Conservation (phyloP, 1,140 invertebrate genomes). For the Temnothorax nylanderi region DNA sequence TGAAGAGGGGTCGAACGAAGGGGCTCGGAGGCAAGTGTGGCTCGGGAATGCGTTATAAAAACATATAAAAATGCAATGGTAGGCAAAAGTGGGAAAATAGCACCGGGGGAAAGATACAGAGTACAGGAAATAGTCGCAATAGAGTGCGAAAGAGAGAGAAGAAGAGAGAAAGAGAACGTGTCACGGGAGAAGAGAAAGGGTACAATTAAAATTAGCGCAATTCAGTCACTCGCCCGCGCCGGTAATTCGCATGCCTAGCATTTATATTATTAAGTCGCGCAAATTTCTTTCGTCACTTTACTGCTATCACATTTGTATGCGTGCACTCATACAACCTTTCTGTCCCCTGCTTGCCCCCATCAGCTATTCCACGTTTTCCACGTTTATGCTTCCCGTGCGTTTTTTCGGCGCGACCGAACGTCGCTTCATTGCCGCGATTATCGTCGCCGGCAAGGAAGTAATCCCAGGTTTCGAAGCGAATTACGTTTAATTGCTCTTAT, state of each 20-base stretch:
- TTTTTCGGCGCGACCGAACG: constrained; percentile 14
- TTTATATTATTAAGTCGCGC: constrained; percentile 82
- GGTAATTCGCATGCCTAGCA: constrained; percentile 80
- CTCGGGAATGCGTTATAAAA: constrained; percentile 46
- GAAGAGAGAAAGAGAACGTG: constrained; percentile 22
- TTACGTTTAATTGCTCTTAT: constrained; percentile 79
- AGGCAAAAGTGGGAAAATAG: constrained; percentile 24
- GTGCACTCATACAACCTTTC: constrained; percentile 19
- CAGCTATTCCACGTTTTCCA: constrained; percentile 29
- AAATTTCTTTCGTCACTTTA: constrained; percentile 75
- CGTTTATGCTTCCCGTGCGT: constrained; percentile 40
- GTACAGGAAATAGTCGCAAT: background rate
- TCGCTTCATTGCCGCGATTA: constrained; percentile 59
- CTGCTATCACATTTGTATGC: background rate
- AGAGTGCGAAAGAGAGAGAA: background rate
- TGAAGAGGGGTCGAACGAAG: constrained; percentile 12
- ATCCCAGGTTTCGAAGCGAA: constrained; percentile 78
- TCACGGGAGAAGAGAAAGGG: constrained; percentile 67
- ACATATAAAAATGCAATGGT: constrained; percentile 52
- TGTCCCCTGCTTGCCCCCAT: background rate
- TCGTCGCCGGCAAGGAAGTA: constrained; percentile 72
- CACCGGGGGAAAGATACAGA: background rate
- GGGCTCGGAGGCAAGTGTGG: background rate
- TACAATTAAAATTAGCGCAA: constrained; percentile 84
- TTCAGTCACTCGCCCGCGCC: constrained; percentile 78